phyloP scores from a whole-genome alignment of 1,140 invertebrate species.

The Pseudomyrmex pallidus region DNA sequence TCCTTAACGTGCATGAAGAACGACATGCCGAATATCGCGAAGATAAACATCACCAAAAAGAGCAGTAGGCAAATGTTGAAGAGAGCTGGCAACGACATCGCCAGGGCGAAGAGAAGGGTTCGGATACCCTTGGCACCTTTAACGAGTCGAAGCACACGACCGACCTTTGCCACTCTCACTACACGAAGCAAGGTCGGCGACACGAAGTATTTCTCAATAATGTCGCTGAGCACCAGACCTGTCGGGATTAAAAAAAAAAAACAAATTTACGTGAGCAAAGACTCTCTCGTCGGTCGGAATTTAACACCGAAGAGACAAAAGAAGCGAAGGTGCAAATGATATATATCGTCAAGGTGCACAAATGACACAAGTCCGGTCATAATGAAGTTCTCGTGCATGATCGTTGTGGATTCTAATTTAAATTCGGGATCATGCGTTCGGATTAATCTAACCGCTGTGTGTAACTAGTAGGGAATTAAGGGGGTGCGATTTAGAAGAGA shows the following conservation, averaged over 20 bases:
- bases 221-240: constrained; percentile 97
- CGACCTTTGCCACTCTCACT: constrained; percentile 98
- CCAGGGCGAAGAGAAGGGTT: constrained; percentile 98
- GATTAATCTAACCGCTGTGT: constrained; percentile 12
- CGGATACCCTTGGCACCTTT: constrained; percentile 99
- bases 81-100: constrained; percentile 98
- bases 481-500: constrained; percentile 23
- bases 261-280: constrained; percentile 15
- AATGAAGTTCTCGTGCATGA: constrained; percentile 36
- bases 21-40: constrained; percentile 99
- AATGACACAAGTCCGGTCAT: constrained; percentile 11
- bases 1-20: constrained; percentile 99
- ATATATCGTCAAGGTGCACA: not conserved
- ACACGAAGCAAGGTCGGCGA: constrained; percentile 98
- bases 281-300: not conserved
- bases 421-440: constrained; percentile 21
- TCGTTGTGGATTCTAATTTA: not conserved
- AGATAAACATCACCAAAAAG: constrained; percentile 99
- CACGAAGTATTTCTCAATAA: constrained; percentile 99
- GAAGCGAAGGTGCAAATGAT: constrained; percentile 18
- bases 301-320: constrained; percentile 20
- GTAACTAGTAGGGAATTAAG: not conserved
- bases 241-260: constrained; percentile 49
- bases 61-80: constrained; percentile 99
- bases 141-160: constrained; percentile 97